These are phyloP conservation scores for Nipponacmea schrenckii DNA, from an alignment of 2,888 invertebrate species.

Conservation along the genomic window DNA sequence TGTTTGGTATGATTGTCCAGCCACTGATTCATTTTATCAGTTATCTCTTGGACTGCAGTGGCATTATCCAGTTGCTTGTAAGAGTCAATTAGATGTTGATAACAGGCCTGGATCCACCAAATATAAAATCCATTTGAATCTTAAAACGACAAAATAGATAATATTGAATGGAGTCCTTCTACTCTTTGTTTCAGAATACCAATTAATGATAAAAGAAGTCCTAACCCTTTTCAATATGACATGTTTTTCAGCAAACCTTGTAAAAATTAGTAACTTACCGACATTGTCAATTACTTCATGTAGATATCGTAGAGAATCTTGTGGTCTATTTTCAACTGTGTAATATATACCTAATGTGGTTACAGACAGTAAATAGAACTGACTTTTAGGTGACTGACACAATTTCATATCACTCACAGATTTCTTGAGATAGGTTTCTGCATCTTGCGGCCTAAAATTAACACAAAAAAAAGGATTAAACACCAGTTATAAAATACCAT, in stretches of 20 bases:
- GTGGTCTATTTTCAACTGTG: conserved; percentile 49
- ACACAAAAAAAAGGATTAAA: not conserved
- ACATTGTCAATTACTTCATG: conserved; percentile 47
- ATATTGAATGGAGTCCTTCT: too few species aligned
- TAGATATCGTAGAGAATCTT: conserved; percentile 50
- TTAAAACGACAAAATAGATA: too few species aligned
- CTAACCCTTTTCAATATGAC: too few species aligned
- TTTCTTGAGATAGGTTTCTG: conserved; percentile 48
- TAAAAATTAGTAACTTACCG: conserved; percentile 35
- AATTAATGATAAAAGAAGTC: too few species aligned
- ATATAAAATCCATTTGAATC: conserved; percentile 53
- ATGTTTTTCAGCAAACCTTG: not conserved
- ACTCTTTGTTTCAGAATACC: too few species aligned
- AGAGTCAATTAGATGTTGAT: conserved; percentile 43
- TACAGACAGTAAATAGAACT: conserved; percentile 50
- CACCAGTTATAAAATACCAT: too few species aligned
- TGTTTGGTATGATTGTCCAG: conserved; percentile 49
- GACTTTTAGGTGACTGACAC: conserved; percentile 51
- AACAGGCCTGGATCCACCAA: conserved; percentile 58
- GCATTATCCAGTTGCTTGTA: conserved; percentile 9
- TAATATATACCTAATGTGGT: conserved; percentile 58
- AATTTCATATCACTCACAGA: conserved; percentile 54
- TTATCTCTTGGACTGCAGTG: conserved; percentile 41
- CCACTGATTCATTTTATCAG: conserved; percentile 53
- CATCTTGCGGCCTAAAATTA: conserved; percentile 42